These are phyloP conservation scores for Calyptomena viridis DNA, from an alignment of 2,113 vertebrate genomes.

Conservation along the genomic window DNA sequence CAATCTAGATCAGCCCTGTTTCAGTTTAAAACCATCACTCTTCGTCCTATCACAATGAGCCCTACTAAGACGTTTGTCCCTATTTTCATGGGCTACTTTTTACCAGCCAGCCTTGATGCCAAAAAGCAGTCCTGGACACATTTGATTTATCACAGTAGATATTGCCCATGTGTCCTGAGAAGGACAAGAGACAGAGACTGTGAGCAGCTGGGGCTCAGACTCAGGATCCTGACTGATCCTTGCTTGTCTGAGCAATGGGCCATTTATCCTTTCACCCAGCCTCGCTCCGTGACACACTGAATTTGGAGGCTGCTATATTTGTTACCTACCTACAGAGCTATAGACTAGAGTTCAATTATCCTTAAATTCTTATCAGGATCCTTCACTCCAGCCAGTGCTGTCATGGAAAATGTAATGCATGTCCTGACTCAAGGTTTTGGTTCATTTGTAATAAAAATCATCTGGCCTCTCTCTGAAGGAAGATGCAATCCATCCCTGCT, in stretches of 20 bases:
- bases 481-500: constrained; percentile 18
- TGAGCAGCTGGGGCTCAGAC: neutral
- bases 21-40: neutral
- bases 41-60: neutral
- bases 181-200: neutral
- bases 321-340: constrained; percentile 3
- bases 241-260: neutral
- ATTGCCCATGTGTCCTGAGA: neutral
- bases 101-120: neutral
- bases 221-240: neutral
- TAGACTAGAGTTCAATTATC: constrained; percentile 17
- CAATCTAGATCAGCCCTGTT: neutral
- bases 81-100: neutral
- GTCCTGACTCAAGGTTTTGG: constrained; percentile 55
- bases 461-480: constrained; percentile 38
- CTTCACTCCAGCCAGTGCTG: constrained; percentile 22
- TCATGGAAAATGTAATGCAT: constrained; percentile 23
- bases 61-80: neutral
- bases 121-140: neutral
- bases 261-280: neutral
- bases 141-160: neutral
- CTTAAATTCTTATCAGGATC: constrained; percentile 17
- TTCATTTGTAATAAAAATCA: constrained; percentile 53
- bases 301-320: constrained; percentile 12
- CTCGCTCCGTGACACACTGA: fast-evolving